Percentiles rank a stretch among this genome's conserved stretches.
phyloP scores from a whole-genome alignment of 2,113 vertebrate species.

The Genyomyrus donnyi region DNA sequence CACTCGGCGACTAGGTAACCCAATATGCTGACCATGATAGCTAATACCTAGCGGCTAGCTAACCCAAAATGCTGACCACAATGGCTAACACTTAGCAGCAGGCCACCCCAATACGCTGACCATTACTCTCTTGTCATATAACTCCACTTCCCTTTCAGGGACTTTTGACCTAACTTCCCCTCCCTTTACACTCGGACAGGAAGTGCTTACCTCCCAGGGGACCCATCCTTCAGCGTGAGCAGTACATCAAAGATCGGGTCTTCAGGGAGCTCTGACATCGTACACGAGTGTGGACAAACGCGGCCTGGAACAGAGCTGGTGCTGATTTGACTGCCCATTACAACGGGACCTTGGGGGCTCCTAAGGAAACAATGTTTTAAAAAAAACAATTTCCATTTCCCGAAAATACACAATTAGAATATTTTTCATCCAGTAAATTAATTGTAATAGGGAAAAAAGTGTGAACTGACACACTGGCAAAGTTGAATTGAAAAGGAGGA shows the following conservation, averaged over 20 bases:
- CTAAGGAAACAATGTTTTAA: not conserved
- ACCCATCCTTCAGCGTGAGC: not conserved
- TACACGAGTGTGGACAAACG: not conserved
- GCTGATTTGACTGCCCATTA: not conserved
- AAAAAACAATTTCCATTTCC: not conserved
- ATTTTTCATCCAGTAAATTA: not conserved
- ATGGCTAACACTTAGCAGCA: no score
- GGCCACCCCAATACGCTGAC: not conserved
- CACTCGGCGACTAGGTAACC: no score
- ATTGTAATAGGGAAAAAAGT: not conserved
- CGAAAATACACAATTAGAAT: not conserved
- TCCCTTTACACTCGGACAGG: not conserved
- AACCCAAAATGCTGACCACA: no score
- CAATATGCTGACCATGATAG: no score
- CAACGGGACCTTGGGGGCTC: not conserved
- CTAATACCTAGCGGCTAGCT: no score
- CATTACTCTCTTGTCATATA: not conserved
- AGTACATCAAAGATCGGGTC: not conserved
- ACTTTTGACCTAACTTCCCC: not conserved
- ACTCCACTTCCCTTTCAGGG: not conserved
- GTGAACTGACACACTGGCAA: not conserved
- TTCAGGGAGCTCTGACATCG: not conserved
- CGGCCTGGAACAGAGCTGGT: not conserved
- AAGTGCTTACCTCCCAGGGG: not conserved
- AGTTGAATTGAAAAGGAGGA: not conserved